These are phyloP conservation scores for Ciconia maguari DNA, from an alignment of 2,113 vertebrate genomes.

Conservation along the genomic window DNA sequence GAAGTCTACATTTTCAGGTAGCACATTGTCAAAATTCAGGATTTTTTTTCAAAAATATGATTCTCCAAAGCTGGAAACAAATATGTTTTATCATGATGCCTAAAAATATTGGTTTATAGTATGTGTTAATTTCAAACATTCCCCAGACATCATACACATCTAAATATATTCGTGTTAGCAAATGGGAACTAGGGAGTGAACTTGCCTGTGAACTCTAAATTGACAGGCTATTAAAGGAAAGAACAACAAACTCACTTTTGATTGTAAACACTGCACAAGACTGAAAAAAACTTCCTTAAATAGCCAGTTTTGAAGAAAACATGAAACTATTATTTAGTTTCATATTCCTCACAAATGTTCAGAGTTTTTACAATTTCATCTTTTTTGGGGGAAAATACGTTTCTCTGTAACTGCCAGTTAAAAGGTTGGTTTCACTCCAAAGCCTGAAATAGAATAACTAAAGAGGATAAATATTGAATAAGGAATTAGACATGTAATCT, in stretches of 20 bases:
- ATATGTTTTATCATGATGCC: background rate
- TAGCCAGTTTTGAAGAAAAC: background rate
- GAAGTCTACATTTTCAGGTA: background rate
- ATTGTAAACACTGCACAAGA: background rate
- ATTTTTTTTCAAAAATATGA: background rate
- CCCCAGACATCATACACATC: background rate
- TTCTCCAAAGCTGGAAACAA: background rate
- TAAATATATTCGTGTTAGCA: background rate
- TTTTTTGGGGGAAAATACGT: background rate
- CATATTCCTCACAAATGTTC: background rate
- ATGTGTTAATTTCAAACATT: background rate
- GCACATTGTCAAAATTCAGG: background rate
- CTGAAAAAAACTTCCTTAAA: background rate
- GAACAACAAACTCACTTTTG: background rate
- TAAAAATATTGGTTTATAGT: background rate
- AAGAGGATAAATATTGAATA: background rate
- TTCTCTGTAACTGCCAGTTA: background rate
- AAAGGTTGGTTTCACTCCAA: background rate
- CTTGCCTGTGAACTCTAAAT: background rate
- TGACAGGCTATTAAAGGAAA: background rate
- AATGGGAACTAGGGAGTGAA: background rate
- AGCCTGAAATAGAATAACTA: background rate
- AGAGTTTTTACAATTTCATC: background rate
- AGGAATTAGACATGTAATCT: background rate
- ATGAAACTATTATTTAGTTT: background rate